Evolutionary conservation across 1,140 invertebrate species (phyloP).

Genomic region (Cotesia glomerata): DNA sequence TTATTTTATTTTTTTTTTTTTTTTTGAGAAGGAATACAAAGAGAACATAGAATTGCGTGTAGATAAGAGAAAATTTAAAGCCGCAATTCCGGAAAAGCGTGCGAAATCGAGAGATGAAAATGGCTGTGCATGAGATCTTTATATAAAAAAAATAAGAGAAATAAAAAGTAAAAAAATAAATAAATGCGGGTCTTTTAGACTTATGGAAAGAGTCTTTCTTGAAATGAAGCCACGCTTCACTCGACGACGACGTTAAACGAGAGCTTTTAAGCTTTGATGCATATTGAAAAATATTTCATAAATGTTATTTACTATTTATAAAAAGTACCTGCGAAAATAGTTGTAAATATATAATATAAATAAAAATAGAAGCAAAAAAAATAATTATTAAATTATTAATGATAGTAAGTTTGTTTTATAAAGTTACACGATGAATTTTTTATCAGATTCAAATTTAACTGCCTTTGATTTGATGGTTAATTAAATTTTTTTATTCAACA

Average conservation of each 20-base stretch:
- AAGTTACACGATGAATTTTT: neutral
- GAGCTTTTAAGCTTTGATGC: slow-evolving; percentile 15
- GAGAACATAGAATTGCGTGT: neutral
- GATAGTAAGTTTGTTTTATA: neutral
- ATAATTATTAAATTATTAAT: neutral
- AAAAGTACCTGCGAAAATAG: neutral
- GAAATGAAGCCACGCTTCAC: neutral
- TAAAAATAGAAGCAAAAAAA: neutral
- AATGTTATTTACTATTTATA: slow-evolving; percentile 8
- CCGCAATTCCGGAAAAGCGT: slow-evolving; percentile 8
- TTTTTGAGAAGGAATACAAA: neutral
- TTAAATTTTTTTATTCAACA: no score
- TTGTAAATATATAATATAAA: neutral
- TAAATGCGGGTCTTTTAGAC: slow-evolving; percentile 1
- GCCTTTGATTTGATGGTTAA: no score
- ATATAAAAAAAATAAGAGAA: neutral
- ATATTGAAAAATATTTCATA: neutral
- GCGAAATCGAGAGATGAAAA: slow-evolving; percentile 9
- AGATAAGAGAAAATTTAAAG: slow-evolving; percentile 2
- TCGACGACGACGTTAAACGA: neutral
- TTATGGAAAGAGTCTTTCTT: slow-evolving; percentile 8
- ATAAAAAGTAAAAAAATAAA: neutral
- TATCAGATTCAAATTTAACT: neutral
- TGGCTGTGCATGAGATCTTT: neutral
- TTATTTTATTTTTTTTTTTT: neutral